Evolutionary conservation across 2,113 vertebrate genomes (phyloP).

Genomic region (Pardalotus punctatus): DNA sequence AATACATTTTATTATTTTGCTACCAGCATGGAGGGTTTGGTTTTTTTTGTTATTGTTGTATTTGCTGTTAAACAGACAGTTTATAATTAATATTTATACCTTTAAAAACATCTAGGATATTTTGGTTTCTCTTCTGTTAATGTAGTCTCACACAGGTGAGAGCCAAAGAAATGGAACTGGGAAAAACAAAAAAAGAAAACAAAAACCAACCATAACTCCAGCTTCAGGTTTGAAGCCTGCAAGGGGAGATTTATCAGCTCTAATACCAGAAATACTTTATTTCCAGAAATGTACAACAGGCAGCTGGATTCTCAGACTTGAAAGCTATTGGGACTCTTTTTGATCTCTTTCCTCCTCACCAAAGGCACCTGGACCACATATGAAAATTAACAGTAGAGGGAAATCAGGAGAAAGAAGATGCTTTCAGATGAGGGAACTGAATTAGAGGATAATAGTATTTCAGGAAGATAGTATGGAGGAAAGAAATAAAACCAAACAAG

Average conservation of each 20-base stretch:
- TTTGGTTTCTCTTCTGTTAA: not conserved
- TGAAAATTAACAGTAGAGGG: not conserved
- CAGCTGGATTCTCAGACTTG: not conserved
- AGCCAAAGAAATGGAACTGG: not conserved
- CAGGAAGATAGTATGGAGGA: not conserved
- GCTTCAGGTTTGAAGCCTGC: not conserved
- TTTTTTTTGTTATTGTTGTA: not conserved
- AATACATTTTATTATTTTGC: not conserved
- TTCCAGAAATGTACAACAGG: not conserved
- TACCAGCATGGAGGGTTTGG: not conserved
- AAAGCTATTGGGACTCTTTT: not conserved
- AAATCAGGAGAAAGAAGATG: not conserved
- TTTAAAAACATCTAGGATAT: not conserved
- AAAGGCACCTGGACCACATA: not conserved
- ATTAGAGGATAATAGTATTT: not conserved
- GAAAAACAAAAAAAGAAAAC: not conserved
- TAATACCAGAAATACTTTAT: not conserved
- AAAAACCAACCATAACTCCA: not conserved
- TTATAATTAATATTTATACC: not conserved
- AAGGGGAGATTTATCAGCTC: not conserved
- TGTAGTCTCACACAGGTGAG: not conserved
- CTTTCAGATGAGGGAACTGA: not conserved
- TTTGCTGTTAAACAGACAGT: not conserved
- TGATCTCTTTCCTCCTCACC: not conserved
- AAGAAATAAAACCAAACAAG: not conserved